A percentile compares a stretch with the other conserved stretches of the same genome.
phyloP scores from a whole-genome alignment of 1,140 invertebrate genomes.

The Hetaerina americana region DNA sequence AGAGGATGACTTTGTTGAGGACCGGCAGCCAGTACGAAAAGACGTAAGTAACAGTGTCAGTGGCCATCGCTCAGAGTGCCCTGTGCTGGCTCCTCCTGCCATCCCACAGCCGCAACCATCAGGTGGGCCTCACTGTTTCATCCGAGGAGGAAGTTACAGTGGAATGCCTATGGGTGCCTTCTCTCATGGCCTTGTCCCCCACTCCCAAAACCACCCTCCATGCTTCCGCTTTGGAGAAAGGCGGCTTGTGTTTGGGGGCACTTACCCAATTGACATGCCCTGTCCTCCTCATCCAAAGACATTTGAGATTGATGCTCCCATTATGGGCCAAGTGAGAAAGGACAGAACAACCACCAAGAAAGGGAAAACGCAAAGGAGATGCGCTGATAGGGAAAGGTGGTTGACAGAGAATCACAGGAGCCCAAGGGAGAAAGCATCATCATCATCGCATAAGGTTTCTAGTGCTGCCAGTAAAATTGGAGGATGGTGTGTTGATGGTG shows the following conservation, averaged over 20 bases:
- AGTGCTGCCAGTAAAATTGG: too few relatives aligned
- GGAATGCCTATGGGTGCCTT: neutral
- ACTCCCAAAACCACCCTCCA: constrained; percentile 4
- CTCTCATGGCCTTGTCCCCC: neutral
- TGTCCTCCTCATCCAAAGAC: constrained; percentile 32
- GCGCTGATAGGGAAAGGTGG: neutral
- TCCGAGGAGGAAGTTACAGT: constrained; percentile 20
- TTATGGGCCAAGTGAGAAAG: constrained; percentile 15
- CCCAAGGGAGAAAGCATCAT: too few relatives aligned
- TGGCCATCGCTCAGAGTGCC: neutral
- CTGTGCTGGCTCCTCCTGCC: neutral
- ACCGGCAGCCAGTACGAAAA: neutral
- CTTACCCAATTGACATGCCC: constrained; percentile 58
- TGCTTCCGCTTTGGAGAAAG: constrained; percentile 36
- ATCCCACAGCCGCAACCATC: neutral
- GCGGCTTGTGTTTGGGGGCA: constrained; percentile 61
- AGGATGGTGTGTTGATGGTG: neutral
- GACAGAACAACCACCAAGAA: neutral
- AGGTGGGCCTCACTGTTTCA: neutral
- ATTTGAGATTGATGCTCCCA: constrained; percentile 46
- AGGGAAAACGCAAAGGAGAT: neutral
- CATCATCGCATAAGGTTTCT: too few relatives aligned
- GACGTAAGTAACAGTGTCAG: neutral
- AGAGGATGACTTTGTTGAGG: neutral
- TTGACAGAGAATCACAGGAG: neutral